A percentile compares a stretch with the other conserved stretches of the same genome.
These are phyloP conservation scores for Hirudo medicinalis DNA, from an alignment of 1,140 invertebrate genomes.

Conservation along the genomic window DNA sequence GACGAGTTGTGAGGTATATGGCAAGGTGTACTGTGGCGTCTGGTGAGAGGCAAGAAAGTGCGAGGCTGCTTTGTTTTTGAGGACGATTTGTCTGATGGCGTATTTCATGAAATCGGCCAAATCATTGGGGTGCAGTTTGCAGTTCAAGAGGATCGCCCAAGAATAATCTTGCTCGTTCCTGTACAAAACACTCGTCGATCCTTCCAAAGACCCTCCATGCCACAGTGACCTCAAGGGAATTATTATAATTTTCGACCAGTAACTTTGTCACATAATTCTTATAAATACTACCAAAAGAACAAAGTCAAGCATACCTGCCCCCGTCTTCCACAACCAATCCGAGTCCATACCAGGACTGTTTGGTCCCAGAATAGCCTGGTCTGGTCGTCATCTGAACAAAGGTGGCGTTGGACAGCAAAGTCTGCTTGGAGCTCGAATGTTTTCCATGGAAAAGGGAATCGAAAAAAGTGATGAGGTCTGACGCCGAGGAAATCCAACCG, in stretches of 20 bases:
- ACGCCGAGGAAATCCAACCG: slow-evolving; percentile 29
- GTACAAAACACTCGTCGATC: slow-evolving; percentile 29
- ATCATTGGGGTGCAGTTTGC: slow-evolving; percentile 33
- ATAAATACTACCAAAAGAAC: not conserved
- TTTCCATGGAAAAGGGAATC: not conserved
- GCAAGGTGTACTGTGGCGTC: too few species aligned
- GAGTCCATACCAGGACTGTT: slow-evolving; percentile 34
- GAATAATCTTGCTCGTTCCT: slow-evolving; percentile 29
- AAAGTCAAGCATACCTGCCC: slow-evolving; percentile 19
- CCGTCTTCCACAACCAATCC: slow-evolving; percentile 33
- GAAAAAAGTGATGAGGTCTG: slow-evolving; percentile 26
- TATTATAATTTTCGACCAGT: not conserved
- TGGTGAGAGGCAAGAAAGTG: too few species aligned
- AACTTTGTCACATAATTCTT: not conserved
- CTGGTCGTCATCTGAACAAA: slow-evolving; percentile 26
- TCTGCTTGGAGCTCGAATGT: not conserved
- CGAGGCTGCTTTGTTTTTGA: not conserved
- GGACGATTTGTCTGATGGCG: slow-evolving; percentile 26
- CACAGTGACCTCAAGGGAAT: slow-evolving; percentile 27
- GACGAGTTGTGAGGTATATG: too few species aligned
- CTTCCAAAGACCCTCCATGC: slow-evolving; percentile 37
- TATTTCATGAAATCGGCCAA: slow-evolving; percentile 34
- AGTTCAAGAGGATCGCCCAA: slow-evolving; percentile 34
- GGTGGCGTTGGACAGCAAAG: slow-evolving; percentile 21
- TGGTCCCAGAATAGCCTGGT: slow-evolving; percentile 25